Percentiles rank a stretch among this genome's conserved stretches.
phyloP scores from a whole-genome alignment of 1,140 invertebrate genomes.

The Monochamus saltuarius region DNA sequence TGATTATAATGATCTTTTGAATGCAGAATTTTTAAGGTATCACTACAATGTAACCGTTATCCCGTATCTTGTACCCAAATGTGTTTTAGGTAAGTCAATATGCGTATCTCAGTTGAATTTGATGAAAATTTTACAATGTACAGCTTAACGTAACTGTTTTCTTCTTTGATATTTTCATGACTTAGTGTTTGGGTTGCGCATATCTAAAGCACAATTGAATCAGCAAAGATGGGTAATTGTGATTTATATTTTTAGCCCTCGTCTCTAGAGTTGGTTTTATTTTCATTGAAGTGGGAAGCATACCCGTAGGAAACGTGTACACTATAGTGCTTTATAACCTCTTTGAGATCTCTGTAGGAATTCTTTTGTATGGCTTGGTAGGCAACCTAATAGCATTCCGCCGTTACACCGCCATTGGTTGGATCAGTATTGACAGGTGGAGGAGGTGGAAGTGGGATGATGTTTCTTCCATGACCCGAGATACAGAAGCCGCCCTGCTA shows the following conservation, averaged over 20 bases:
- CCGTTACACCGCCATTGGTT: conserved; percentile 28
- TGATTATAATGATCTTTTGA: too few species aligned
- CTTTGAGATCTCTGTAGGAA: conserved; percentile 33
- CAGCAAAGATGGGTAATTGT: background rate
- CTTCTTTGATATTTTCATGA: background rate
- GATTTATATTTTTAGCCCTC: conserved; percentile 26
- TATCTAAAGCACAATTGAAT: too few species aligned
- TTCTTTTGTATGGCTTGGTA: conserved; percentile 30
- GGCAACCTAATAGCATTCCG: conserved; percentile 38
- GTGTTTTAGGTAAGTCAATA: background rate
- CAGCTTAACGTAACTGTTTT: too few species aligned
- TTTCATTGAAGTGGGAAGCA: conserved; percentile 32
- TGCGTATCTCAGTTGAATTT: too few species aligned
- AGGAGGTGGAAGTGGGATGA: background rate
- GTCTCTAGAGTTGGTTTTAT: conserved; percentile 37
- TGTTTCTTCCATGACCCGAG: background rate
- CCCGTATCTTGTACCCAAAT: background rate
- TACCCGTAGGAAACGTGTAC: conserved; percentile 38
- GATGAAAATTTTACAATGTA: too few species aligned
- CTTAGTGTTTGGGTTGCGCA: too few species aligned
- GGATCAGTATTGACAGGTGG: conserved; percentile 1
- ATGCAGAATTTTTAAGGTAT: too few species aligned
- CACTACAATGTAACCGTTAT: too few species aligned
- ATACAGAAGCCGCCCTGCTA: background rate
- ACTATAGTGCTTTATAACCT: conserved; percentile 37